Evolutionary conservation across 2,888 invertebrate species (phyloP), one percentile per base, ranked within the genome.

Genomic region (Aporophyla nigra): DNA sequence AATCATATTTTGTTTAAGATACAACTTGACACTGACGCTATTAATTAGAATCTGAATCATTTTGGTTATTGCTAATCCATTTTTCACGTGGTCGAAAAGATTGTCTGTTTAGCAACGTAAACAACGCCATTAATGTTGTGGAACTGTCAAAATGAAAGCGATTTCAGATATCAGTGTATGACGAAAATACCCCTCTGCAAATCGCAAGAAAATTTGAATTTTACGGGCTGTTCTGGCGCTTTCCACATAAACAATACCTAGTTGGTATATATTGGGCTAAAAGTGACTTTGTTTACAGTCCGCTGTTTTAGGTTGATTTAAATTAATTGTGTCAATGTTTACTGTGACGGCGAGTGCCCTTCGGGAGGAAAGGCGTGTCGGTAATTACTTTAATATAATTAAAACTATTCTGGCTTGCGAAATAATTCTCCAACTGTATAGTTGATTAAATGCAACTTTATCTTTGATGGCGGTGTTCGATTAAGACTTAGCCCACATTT

Each of bases 371-470:
- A 71, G 79, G 80, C 21, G 84, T 58, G 84, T 46, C 69, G 27
- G 53, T 43, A 63, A 71, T 70, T 78, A 80, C 46, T 49, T 80
- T 54, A 71, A 71, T 61, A 61, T 7, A 21, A 71, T 83, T 63
- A 46, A 53, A 56, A 77, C 43, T 51, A 62, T 76, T 61, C 21
- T 51, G 14, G 51, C 51, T 74, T 14, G 27, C 43, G 40, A 7
- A 46, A 66, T 54, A 46, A 43, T 80, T 24, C 16, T 21, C 24
- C 5, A 53, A 43, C 27, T 65, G 6, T 24, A 14, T 53, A 62
- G 51, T 43, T 4, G 51, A 49, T 51, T 6, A 54, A 71, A 49
- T n/a, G 24, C n/a, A 21, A 53, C 19, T 58, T 56, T n/a, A 24
- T 54, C 3, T 67, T 43, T 19, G 12, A 10, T 4, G 51, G 51